Percentiles rank a stretch among this genome's conserved stretches.
phyloP scores from a whole-genome alignment of 2,797 vertebrate genomes.

The Hydrocynus forskahlii region DNA sequence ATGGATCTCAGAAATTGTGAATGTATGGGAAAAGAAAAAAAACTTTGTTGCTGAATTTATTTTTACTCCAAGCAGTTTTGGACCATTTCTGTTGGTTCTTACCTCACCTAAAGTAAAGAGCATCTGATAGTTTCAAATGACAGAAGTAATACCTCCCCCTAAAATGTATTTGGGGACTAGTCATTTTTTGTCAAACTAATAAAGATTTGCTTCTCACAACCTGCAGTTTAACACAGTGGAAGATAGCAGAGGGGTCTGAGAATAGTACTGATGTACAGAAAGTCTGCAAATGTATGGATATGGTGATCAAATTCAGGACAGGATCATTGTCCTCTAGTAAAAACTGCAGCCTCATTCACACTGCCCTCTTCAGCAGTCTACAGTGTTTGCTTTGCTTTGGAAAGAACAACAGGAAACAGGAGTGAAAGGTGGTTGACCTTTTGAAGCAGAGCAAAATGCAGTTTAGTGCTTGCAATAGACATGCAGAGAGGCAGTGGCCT shows the following conservation, averaged over 20 bases:
- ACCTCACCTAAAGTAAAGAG: background rate
- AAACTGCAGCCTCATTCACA: conserved; percentile 19
- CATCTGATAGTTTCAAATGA: background rate
- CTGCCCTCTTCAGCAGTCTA: conserved; percentile 9
- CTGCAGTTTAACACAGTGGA: no score
- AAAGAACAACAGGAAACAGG: conserved; percentile 45
- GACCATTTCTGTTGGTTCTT: background rate
- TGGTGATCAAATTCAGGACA: background rate
- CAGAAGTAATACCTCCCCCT: background rate
- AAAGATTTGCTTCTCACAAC: no score
- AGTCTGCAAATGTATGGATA: background rate
- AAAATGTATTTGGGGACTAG: no score
- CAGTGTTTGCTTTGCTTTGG: conserved; percentile 34
- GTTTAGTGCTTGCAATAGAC: conserved; percentile 39
- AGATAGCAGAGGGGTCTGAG: no score
- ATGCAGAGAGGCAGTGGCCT: conserved; percentile 20
- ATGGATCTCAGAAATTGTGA: no score
- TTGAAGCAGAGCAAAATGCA: conserved; percentile 38
- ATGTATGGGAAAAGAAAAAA: no score
- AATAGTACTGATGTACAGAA: background rate
- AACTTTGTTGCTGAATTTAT: background rate
- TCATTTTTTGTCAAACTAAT: no score
- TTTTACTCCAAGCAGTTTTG: background rate
- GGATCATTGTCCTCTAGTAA: background rate
- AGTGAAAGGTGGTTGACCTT: conserved; percentile 43